These are phyloP conservation scores for Cydia fagiglandana DNA, from an alignment of 1,140 invertebrate species.

Conservation along the genomic window DNA sequence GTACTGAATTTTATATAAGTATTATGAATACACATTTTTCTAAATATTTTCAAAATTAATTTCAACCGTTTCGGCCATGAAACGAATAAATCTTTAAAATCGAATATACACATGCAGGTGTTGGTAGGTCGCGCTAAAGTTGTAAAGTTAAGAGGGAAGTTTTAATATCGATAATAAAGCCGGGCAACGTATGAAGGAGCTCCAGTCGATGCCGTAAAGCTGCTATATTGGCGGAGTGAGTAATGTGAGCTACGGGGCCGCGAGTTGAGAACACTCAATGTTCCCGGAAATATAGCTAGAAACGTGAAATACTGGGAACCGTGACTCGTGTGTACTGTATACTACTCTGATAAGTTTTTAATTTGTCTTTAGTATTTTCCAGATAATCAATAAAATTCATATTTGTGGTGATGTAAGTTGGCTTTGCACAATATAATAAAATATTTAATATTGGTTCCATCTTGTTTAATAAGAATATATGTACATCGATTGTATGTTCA, in stretches of 20 bases:
- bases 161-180: slow-evolving; percentile 17
- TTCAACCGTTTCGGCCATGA: too few species aligned
- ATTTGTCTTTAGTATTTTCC: background rate
- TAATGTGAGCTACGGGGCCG: slow-evolving; percentile 38
- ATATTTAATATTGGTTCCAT: too few species aligned
- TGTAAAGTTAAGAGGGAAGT: slow-evolving; percentile 7
- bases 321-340: background rate
- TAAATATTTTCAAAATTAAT: too few species aligned
- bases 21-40: too few species aligned
- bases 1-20: too few species aligned
- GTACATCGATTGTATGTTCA: too few species aligned
- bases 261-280: slow-evolving; percentile 34
- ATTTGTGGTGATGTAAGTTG: too few species aligned
- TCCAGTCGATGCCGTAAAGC: slow-evolving; percentile 17
- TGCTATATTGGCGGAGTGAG: slow-evolving; percentile 33
- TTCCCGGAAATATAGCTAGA: slow-evolving; percentile 36
- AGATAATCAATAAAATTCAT: too few species aligned
- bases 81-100: too few species aligned
- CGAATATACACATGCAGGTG: too few species aligned
- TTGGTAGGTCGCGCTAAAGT: background rate
- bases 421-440: too few species aligned
- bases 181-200: background rate
- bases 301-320: slow-evolving; percentile 17
- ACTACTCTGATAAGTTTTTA: background rate
- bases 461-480: too few species aligned